Evolutionary conservation across 2,113 vertebrate species (phyloP).

Genomic region (Oreochromis spilurus): DNA sequence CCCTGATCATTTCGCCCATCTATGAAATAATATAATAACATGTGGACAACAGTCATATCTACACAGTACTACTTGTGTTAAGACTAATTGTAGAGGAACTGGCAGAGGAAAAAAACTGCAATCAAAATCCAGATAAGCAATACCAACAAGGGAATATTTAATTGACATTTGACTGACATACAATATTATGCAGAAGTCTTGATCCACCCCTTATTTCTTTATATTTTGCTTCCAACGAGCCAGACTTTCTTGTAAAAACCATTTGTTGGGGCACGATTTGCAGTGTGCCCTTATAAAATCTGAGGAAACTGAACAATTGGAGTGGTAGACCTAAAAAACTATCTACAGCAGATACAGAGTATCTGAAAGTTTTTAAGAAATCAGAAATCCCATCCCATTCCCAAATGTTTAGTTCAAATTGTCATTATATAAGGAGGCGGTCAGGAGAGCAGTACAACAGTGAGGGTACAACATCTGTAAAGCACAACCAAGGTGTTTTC

Average conservation of each 20-base stretch:
- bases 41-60: neutral
- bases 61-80: neutral
- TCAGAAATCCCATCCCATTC: neutral
- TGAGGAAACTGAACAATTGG: neutral
- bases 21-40: neutral
- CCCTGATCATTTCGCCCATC: neutral
- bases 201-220: neutral
- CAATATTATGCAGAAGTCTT: neutral
- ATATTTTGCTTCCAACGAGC: neutral
- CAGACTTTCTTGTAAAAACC: neutral
- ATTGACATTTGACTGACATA: neutral
- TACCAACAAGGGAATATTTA: neutral
- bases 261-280: neutral
- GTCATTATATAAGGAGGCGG: neutral
- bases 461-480: neutral
- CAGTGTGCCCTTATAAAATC: neutral
- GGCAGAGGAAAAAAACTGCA: neutral
- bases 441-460: neutral
- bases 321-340: neutral
- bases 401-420: neutral
- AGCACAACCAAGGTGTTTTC: neutral
- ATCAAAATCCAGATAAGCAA: neutral
- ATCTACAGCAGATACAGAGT: neutral
- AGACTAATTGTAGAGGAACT: neutral
- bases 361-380: neutral